A percentile compares a stretch with the other conserved stretches of the same genome.
These are phyloP conservation scores for Cuculus canorus DNA, from an alignment of 2,797 vertebrate genomes.

Conservation along the genomic window DNA sequence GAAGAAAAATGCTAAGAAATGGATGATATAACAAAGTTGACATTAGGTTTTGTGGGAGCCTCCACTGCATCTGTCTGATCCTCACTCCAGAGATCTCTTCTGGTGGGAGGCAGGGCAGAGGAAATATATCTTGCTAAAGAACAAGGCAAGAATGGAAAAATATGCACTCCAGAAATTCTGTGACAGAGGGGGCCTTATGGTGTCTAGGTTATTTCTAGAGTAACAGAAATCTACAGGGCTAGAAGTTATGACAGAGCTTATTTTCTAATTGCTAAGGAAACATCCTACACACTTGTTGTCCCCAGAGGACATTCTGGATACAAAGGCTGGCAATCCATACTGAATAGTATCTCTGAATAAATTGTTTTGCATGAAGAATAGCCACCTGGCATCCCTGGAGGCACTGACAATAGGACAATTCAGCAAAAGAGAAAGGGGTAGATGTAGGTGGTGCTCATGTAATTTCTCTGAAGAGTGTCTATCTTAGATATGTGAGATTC, in stretches of 20 bases:
- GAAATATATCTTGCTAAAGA: not conserved
- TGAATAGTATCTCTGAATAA: not conserved
- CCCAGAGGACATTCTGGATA: not conserved
- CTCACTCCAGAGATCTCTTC: not conserved
- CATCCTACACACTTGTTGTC: not conserved
- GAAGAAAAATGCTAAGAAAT: not conserved
- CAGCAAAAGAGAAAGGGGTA: not conserved
- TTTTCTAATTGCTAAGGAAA: not conserved
- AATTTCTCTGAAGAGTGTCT: not conserved
- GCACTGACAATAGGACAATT: not conserved
- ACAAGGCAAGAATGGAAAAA: not conserved
- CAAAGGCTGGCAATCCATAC: not conserved
- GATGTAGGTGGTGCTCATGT: not conserved
- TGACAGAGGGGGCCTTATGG: not conserved
- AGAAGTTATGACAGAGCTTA: not conserved
- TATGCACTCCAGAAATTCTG: not conserved
- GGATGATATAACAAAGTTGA: not conserved
- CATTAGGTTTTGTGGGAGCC: not conserved
- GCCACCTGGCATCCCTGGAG: not conserved
- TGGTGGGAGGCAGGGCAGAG: not conserved
- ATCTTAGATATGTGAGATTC: not conserved
- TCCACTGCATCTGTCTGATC: not conserved
- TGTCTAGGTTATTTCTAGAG: slow-evolving; percentile 18
- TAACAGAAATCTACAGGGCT: not conserved
- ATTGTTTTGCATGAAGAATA: not conserved